Percentiles rank a stretch among this genome's conserved stretches.
phyloP scores from a whole-genome alignment of 2,113 vertebrate species.

The Leptobrachium leishanense region DNA sequence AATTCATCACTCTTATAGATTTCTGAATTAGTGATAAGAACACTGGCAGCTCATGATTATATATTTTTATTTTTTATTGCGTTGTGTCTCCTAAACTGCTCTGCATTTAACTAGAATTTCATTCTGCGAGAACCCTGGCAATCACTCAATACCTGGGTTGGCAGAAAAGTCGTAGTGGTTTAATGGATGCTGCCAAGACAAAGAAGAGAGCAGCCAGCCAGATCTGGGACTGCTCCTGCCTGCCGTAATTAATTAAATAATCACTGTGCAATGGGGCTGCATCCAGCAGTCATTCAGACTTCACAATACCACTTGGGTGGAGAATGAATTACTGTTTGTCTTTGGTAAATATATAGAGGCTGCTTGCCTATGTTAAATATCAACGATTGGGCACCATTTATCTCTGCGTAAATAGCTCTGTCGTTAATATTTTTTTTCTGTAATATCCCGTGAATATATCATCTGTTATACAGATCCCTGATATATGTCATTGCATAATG shows the following conservation, averaged over 20 bases:
- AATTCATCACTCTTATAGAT: background rate
- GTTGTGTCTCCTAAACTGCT: slow-evolving; percentile 19
- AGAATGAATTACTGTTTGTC: slow-evolving; percentile 32
- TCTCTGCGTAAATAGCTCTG: too few relatives aligned
- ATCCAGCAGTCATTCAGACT: slow-evolving; percentile 57
- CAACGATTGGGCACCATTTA: background rate
- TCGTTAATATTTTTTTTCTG: too few relatives aligned
- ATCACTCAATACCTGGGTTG: slow-evolving; percentile 53
- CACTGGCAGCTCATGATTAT: background rate
- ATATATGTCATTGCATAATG: too few relatives aligned
- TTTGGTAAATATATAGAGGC: slow-evolving; percentile 2
- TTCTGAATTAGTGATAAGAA: slow-evolving; percentile 16
- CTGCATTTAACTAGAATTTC: slow-evolving; percentile 20
- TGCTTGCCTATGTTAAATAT: background rate
- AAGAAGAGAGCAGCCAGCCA: slow-evolving; percentile 53
- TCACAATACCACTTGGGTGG: slow-evolving; percentile 28
- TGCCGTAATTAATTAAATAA: slow-evolving; percentile 66
- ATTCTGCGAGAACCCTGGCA: slow-evolving; percentile 19
- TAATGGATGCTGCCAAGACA: slow-evolving; percentile 56
- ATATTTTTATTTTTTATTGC: slow-evolving; percentile 39
- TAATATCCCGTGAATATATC: too few relatives aligned
- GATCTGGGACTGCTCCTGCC: slow-evolving; percentile 58
- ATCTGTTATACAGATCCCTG: too few relatives aligned
- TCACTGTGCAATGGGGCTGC: slow-evolving; percentile 47
- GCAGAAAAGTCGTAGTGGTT: slow-evolving; percentile 51